These are phyloP conservation scores for Emydocephalus ijimae DNA, from an alignment of 2,113 vertebrate genomes.

Conservation along the genomic window DNA sequence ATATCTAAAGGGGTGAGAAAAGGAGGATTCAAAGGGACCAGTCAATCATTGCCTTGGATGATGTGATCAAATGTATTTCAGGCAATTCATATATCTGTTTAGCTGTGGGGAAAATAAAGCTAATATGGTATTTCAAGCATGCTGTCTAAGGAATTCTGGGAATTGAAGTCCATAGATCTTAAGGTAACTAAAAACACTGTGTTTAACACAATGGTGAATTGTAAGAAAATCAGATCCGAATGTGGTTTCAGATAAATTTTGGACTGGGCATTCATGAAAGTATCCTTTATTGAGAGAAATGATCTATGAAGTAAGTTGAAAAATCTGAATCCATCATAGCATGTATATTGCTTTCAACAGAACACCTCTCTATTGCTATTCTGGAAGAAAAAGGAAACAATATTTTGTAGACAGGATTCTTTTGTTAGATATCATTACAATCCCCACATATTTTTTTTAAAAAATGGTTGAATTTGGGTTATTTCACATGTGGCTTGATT, in stretches of 20 bases:
- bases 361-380: neutral
- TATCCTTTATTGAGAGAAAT: neutral
- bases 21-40: neutral
- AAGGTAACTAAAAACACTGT: neutral
- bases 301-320: neutral
- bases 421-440: neutral
- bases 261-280: neutral
- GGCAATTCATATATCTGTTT: neutral
- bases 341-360: neutral
- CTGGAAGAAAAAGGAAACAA: neutral
- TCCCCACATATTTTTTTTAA: neutral
- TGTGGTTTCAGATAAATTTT: neutral
- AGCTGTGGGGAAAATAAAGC: neutral
- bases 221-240: neutral
- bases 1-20: neutral
- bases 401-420: neutral
- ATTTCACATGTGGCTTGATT: neutral
- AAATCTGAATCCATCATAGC: neutral
- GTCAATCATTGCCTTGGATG: neutral
- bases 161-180: neutral
- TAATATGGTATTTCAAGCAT: neutral
- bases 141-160: neutral
- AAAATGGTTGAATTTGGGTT: neutral
- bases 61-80: neutral
- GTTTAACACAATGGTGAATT: neutral